Base-by-base conservation (phyloP, 2,888 invertebrate species). In the Dynastes grantii region DNA sequence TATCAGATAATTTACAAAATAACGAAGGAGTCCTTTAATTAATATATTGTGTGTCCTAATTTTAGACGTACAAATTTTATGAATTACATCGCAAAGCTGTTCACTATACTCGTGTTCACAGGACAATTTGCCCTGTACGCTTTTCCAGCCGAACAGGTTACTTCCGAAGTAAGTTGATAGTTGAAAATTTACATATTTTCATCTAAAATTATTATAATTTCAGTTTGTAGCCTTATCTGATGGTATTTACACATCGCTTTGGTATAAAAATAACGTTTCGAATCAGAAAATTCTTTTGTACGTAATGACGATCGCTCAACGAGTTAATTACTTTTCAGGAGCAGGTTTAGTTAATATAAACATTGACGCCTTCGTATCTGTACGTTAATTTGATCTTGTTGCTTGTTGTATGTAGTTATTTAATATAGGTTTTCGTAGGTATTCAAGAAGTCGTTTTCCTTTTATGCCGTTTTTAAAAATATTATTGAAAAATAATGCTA, bases 111-210 rank as follows among this genome's bases (percentile, higher is more conserved):
- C n/a, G 27, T 49, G 9, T 29, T 76, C 4, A 40, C 49, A 6
- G 64, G 29, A 29, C 70, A 77, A 49, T 70, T 77, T 63, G 78
- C 73, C 2, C 53, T 67, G n/a, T 78, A 78, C 45, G 73, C 75
- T n/a, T 78, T 78, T 37, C 78, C 78, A 1, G 65, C 75, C 27
- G 78, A 78, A 65, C 75, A 65, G 45, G 61, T 78, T 27, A 75
- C 65, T 55, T 73, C 58, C 32, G 67, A 75, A 40, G 78, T 78
- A 64, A 58, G 13, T 45, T 27, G 2, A 55, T 22, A 22, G 22
- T 8, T 8, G 13, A 11, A 32, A 4, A 32, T 32, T 2, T 16
- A 27, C 6, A 16, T 6, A n/a, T 37, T 22, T 64, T n/a, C 27
- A 65, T 45, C 45, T 45, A 11, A 45, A 45, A 11, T 11, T 45